A percentile compares a stretch with the other conserved stretches of the same genome.
phyloP scores from a whole-genome alignment of 2,797 vertebrate species.

The Emys orbicularis region DNA sequence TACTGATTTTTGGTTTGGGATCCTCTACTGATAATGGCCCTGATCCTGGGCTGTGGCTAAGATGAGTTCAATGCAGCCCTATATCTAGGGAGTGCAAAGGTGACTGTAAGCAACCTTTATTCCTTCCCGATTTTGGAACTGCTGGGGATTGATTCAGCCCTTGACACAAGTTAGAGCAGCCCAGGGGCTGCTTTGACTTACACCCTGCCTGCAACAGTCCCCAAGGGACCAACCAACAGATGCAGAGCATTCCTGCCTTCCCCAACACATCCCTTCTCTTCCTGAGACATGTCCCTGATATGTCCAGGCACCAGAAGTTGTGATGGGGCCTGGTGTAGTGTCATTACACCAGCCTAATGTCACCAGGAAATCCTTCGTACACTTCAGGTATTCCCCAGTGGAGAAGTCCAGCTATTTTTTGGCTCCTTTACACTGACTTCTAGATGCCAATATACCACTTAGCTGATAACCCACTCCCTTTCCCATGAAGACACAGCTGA shows the following conservation, averaged over 20 bases:
- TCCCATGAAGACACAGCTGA: not conserved
- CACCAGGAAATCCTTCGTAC: not conserved
- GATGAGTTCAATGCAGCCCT: not conserved
- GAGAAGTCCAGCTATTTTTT: not conserved
- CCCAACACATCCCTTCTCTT: not conserved
- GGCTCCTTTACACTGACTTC: not conserved
- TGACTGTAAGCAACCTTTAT: not conserved
- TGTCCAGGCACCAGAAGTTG: not conserved
- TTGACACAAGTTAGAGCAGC: not conserved
- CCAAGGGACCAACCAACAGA: not conserved
- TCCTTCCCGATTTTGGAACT: not conserved
- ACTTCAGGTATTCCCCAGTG: not conserved
- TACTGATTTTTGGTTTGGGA: not conserved
- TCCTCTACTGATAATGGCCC: not conserved
- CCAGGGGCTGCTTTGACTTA: not conserved
- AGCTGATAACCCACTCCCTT: not conserved
- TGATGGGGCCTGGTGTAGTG: not conserved
- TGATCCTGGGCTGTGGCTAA: not conserved
- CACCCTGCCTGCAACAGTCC: not conserved
- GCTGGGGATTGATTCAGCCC: not conserved
- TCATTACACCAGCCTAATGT: not conserved
- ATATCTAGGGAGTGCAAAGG: not conserved
- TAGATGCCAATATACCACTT: not conserved
- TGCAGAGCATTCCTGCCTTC: not conserved
- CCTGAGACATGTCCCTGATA: not conserved